phyloP scores from a whole-genome alignment of 2,113 vertebrate genomes.

The Bubalus kerabau region DNA sequence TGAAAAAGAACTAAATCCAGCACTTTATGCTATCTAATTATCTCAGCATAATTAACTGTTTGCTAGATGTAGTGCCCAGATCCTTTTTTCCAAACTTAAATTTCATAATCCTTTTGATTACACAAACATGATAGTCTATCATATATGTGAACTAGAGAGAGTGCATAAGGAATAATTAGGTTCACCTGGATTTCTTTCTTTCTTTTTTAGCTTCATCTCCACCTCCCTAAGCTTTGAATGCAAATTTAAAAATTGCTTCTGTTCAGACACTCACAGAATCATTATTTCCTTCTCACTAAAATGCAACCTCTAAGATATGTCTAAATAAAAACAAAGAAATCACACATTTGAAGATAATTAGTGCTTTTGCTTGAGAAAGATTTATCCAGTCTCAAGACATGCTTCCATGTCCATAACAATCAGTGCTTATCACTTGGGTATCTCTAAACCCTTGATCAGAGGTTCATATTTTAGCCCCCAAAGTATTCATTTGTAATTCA shows the following conservation, averaged over 20 bases:
- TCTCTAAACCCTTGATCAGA: not conserved
- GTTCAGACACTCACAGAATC: conserved; percentile 12
- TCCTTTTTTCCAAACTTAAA: conserved; percentile 20
- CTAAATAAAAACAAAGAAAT: conserved; percentile 70
- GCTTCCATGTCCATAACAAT: conserved; percentile 30
- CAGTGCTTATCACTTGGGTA: not conserved
- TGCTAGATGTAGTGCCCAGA: conserved; percentile 63
- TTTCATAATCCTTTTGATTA: conserved; percentile 56
- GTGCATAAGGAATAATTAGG: conserved; percentile 46
- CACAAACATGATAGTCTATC: conserved; percentile 41
- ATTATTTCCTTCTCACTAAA: conserved; percentile 51
- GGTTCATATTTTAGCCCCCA: not conserved
- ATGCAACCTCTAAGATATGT: conserved; percentile 34
- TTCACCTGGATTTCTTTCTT: conserved; percentile 41
- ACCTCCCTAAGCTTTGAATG: not conserved
- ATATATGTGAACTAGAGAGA: conserved; percentile 21
- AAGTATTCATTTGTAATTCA: conserved; percentile 4
- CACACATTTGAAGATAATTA: conserved; percentile 60
- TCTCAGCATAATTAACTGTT: conserved; percentile 66
- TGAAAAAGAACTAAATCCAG: conserved; percentile 60
- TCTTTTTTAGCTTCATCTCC: not conserved
- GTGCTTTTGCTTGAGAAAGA: conserved; percentile 44
- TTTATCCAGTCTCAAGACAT: conserved; percentile 12
- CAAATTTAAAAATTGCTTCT: conserved; percentile 50
- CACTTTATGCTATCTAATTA: conserved; percentile 60